phyloP scores from a whole-genome alignment of 2,113 vertebrate genomes.

The Ptyas mucosa region DNA sequence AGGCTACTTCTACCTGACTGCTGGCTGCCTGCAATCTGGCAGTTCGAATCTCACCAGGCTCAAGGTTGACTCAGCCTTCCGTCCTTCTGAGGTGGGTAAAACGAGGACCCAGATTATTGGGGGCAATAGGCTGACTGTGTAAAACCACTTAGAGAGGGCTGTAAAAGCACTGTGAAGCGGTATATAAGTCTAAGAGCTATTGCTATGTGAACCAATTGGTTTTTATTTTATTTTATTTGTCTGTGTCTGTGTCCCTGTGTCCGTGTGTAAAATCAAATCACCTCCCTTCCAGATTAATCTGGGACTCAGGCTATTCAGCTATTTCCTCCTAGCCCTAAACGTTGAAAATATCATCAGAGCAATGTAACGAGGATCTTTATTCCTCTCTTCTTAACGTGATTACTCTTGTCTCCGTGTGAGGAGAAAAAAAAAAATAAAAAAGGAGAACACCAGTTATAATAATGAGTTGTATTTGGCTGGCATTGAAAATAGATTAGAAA shows the following conservation, averaged over 20 bases:
- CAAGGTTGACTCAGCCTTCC: too few relatives aligned
- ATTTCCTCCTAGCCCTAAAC: neutral
- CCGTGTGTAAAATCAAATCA: neutral
- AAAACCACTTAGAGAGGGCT: too few relatives aligned
- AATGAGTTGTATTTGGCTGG: neutral
- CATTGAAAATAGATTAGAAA: conserved; percentile 28
- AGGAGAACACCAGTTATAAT: neutral
- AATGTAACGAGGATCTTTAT: neutral
- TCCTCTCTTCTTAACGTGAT: neutral
- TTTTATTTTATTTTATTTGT: neutral
- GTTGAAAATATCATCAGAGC: neutral
- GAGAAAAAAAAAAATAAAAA: accelerated
- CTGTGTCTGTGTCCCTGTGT: too few relatives aligned
- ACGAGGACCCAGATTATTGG: too few relatives aligned
- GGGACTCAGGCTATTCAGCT: neutral
- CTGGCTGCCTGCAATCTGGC: too few relatives aligned
- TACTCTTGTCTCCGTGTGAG: neutral
- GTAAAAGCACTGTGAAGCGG: too few relatives aligned
- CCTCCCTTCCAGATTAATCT: neutral
- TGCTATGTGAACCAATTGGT: neutral
- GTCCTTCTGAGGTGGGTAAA: too few relatives aligned
- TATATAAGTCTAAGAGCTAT: too few relatives aligned
- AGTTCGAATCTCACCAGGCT: too few relatives aligned
- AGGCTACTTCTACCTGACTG: too few relatives aligned
- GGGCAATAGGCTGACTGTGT: too few relatives aligned